Percentiles rank a stretch among this genome's conserved stretches.
Evolutionary conservation across 2,888 invertebrate species (phyloP).

Genomic region (Halictus quadricinctus): DNA sequence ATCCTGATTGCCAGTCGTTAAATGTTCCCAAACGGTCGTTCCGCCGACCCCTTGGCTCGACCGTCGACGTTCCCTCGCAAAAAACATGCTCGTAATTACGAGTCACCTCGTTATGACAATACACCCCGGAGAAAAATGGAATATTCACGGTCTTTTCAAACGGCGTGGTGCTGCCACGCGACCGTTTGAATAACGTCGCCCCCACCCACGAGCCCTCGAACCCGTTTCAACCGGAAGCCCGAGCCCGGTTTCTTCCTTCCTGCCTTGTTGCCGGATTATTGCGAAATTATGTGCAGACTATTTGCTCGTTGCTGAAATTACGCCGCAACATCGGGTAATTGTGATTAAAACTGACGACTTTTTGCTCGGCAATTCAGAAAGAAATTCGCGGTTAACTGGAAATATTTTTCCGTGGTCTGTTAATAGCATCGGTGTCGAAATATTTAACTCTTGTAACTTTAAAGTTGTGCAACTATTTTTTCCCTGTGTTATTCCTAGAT

Average conservation of each 20-base stretch:
- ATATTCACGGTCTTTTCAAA: slow-evolving; percentile 26
- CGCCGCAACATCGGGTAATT: not conserved
- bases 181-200: not conserved
- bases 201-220: not conserved
- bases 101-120: slow-evolving; percentile 55
- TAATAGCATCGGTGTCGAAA: too few species aligned
- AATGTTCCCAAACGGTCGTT: slow-evolving; percentile 36
- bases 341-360: not conserved
- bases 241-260: not conserved
- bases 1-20: slow-evolving; percentile 65
- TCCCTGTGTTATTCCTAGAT: too few species aligned
- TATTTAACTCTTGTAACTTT: too few species aligned
- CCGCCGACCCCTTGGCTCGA: not conserved
- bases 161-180: slow-evolving; percentile 2
- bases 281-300: not conserved
- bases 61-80: slow-evolving; percentile 19
- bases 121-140: slow-evolving; percentile 13
- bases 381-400: not conserved
- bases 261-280: not conserved
- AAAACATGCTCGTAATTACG: slow-evolving; percentile 58
- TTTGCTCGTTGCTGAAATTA: not conserved
- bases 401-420: not conserved
- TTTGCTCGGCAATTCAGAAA: slow-evolving; percentile 2
- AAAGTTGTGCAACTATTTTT: too few species aligned
- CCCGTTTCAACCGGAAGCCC: not conserved